Evolutionary conservation across 2,888 invertebrate genomes (phyloP), one percentile per base, ranked within the genome.

Genomic region (Polydrusus cervinus): DNA sequence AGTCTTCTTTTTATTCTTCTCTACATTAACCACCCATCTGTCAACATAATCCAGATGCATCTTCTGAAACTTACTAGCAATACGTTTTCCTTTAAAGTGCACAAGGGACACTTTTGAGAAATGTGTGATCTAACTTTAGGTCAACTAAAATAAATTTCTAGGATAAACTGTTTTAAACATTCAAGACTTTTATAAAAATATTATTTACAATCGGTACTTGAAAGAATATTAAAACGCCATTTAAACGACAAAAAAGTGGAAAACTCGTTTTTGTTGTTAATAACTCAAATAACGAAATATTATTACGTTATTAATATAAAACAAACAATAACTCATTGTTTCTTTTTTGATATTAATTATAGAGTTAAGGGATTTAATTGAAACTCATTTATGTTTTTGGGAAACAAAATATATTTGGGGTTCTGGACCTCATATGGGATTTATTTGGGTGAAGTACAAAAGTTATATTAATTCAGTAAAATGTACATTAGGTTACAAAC

Each of bases 151-250:
- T 16, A 10, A 38, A 38, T 60, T 60, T 11, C 11, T 38, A 60
- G 38, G 38, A 60, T 57, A 38, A 18, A 40, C 14, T 60, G 7
- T 16, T 60, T 60, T 60, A 40, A 38, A 30, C 53, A 53, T n/a
- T 30, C 20, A 30, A 53, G 53, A 53, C 53, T 30, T 13, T 53
- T 53, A 30, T 53, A 30, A 30, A 30, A 53, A 30, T n/a, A 25
- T 53, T n/a, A n/a, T 30, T 53, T 20, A 16, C 10, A 51, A n/a
- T n/a, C n/a, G n/a, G 30, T n/a, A 25, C 25, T n/a, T 53, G 1
- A 10, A 11, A 9, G 13, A 53, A 53, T 6, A 11, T 53, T 25
- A 30, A 53, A n/a, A 30, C 30, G 53, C 25, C 53, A 53, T 53
- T 30, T 30, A 3, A 30, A 30, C 25, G 20, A 30, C 30, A 53